Percentiles rank a stretch among this genome's conserved stretches.
These are phyloP conservation scores for Lemur catta DNA, from an alignment of 2,797 vertebrate species.

Conservation along the genomic window DNA sequence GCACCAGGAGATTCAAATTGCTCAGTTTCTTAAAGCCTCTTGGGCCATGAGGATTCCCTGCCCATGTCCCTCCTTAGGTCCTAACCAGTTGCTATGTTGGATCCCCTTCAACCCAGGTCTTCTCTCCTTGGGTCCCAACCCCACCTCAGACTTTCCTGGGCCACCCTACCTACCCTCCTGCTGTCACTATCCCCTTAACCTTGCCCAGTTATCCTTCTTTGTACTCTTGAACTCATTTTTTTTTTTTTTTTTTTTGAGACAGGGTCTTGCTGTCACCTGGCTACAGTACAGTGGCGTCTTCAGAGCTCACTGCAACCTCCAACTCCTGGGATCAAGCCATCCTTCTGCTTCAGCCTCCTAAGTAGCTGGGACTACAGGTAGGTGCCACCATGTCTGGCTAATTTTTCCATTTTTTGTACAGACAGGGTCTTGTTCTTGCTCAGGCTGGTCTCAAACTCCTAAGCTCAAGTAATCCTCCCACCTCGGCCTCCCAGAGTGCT, in stretches of 20 bases:
- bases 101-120: background rate
- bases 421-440: background rate
- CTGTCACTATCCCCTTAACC: background rate
- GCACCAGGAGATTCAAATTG: background rate
- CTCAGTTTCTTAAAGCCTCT: background rate
- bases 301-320: too few species aligned
- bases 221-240: background rate
- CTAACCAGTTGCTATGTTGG: too few species aligned
- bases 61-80: background rate
- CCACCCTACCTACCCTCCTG: background rate
- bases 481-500: background rate
- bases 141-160: background rate
- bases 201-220: background rate
- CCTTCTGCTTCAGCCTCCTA: too few species aligned
- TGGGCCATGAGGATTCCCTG: background rate
- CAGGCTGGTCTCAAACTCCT: background rate
- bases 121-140: background rate
- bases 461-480: background rate
- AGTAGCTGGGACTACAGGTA: too few species aligned
- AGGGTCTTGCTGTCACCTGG: too few species aligned
- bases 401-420: background rate
- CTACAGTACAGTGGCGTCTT: too few species aligned
- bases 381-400: too few species aligned
- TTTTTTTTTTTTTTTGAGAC: background rate
- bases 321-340: too few species aligned